These are phyloP conservation scores for Dicerorhinus sumatrensis DNA, from an alignment of 2,113 vertebrate genomes.

Conservation along the genomic window DNA sequence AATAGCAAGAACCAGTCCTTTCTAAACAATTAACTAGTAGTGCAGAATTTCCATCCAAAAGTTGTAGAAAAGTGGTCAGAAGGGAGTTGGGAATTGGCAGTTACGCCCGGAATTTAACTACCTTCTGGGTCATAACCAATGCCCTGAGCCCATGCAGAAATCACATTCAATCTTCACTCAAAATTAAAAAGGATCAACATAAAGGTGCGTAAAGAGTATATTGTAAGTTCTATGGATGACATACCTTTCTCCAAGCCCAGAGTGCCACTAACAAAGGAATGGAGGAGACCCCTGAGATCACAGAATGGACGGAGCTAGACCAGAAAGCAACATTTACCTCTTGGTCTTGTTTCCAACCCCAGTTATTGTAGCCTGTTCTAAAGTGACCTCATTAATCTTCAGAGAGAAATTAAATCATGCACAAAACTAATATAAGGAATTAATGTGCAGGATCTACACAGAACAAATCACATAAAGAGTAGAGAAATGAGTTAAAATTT, in stretches of 20 bases:
- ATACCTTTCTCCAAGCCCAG: not conserved
- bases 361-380: not conserved
- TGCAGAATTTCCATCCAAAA: not conserved
- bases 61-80: not conserved
- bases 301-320: not conserved
- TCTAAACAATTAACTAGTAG: not conserved
- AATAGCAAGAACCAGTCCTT: not conserved
- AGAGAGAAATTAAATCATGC: not conserved
- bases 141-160: not conserved
- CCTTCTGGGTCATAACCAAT: not conserved
- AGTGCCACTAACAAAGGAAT: not conserved
- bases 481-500: not conserved
- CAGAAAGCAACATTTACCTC: not conserved
- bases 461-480: not conserved
- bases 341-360: not conserved
- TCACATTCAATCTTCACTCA: not conserved
- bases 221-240: not conserved
- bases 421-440: not conserved
- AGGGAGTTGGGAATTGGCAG: not conserved
- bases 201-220: not conserved
- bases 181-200: not conserved
- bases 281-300: not conserved
- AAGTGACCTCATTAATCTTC: not conserved
- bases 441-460: not conserved
- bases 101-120: not conserved